These are phyloP conservation scores for Myioborus miniatus DNA, from an alignment of 2,797 vertebrate species.

Conservation along the genomic window DNA sequence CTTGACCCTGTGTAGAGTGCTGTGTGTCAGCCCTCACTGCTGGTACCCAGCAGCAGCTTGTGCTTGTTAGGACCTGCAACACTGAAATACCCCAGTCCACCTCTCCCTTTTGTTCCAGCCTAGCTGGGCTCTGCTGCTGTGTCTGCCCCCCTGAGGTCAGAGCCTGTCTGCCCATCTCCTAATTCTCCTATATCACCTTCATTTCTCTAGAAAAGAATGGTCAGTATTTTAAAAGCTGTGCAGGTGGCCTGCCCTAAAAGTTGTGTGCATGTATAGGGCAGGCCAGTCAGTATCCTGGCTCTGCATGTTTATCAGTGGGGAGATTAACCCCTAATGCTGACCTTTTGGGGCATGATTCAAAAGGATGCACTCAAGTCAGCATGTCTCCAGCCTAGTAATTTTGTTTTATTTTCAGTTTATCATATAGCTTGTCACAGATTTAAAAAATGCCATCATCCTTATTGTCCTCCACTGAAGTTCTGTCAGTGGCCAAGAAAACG, in stretches of 20 bases:
- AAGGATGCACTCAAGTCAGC: background rate
- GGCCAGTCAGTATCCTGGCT: background rate
- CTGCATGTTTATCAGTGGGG: background rate
- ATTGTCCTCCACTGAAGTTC: background rate
- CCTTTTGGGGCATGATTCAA: background rate
- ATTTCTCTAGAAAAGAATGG: background rate
- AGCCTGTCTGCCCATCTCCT: background rate
- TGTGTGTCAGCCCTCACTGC: background rate
- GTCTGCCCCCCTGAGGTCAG: background rate
- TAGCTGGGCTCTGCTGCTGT: background rate
- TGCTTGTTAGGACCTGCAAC: background rate
- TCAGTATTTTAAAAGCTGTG: background rate
- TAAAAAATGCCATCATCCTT: background rate
- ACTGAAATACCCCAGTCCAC: background rate
- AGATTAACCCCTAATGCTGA: background rate
- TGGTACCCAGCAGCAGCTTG: background rate
- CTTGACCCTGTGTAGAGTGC: background rate
- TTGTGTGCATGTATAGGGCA: background rate
- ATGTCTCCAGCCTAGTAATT: background rate
- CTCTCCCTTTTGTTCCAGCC: background rate
- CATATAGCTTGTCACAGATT: background rate
- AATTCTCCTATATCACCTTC: background rate
- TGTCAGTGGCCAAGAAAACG: background rate
- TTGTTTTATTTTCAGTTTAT: background rate
- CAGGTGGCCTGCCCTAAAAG: background rate